Base-by-base conservation (phyloP, 2,113 vertebrate species). In the Loxodonta africana region DNA sequence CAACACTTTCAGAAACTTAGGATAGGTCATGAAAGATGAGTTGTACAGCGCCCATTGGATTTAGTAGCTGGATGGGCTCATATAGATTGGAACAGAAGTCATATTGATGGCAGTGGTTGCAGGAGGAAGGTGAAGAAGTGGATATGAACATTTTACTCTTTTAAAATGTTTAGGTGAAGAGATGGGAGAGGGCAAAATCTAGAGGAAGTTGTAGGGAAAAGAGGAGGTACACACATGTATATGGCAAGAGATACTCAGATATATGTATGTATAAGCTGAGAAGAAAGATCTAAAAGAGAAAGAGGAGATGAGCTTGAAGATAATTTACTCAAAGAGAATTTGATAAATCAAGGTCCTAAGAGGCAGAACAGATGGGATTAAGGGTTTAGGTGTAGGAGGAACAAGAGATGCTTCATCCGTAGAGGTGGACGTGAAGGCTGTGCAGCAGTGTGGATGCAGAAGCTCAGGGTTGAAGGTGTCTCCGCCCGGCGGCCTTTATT, bases 201-300 rank as follows among this genome's bases (percentile, higher is more conserved):
- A 80, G 83, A 53, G 48, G n/a, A 76, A 60, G 41, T 78, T 57
- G 18, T 74, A 51, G 69, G 71, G 77, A 62, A 88, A 74, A 77
- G 86, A 76, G 37, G 78, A 78, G 7, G 51, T n/a, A 48, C 0
- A 33, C 9, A 51, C 4, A 18, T 25, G 6, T 1, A 6, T 25
- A 20, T 83, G 41, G 21, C 3, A 28, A 26, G 33, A 83, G 51
- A 46, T 77, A 74, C 23, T 88, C 86, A 41, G 65, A 53, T 6
- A 44, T 7, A 4, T 81, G 46, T 88, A 4, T 81, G 46, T 88
- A 53, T 63, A 88, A 94, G 25, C 25, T 28, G 30, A 96, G 23
- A n/a, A 67, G n/a, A 90, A 41, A 41, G 25, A 84, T 82, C 78
- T 91, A 69, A 21, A 91, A 33, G 69, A 88, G 63, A 80, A 94